Evolutionary conservation across 92 coral and sea anemone genomes (phyloP).

Genomic region (Anthopleura xanthogrammica): DNA sequence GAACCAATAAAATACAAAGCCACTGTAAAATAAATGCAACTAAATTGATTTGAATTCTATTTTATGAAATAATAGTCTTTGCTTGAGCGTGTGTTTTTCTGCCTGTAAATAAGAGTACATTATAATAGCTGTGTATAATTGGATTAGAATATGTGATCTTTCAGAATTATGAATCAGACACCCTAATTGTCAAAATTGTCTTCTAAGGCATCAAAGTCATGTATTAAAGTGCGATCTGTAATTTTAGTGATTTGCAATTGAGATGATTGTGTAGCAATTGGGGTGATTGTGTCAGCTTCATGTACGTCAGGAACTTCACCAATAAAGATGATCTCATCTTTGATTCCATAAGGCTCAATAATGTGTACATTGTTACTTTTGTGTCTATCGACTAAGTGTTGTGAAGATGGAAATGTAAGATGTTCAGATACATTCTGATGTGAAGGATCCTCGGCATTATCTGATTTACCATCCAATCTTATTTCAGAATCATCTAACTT

Average conservation of each 20-base stretch:
- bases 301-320: neutral
- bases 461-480: neutral
- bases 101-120: too few species aligned
- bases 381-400: neutral
- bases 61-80: too few species aligned
- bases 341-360: neutral
- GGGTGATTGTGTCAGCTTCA: neutral
- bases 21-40: too few species aligned
- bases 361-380: neutral
- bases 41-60: too few species aligned
- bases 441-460: neutral
- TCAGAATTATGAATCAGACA: neutral
- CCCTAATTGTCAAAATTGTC: conserved; percentile 17
- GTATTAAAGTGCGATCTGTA: neutral
- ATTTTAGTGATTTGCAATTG: neutral
- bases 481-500: neutral
- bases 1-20: too few species aligned
- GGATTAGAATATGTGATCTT: too few species aligned
- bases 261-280: neutral
- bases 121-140: too few species aligned
- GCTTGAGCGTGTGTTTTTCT: too few species aligned
- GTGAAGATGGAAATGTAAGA: neutral
- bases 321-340: neutral
- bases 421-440: neutral
- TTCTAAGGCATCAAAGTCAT: conserved; percentile 50